phyloP scores from a whole-genome alignment of 2,113 vertebrate genomes.

The Accipiter cooperii region DNA sequence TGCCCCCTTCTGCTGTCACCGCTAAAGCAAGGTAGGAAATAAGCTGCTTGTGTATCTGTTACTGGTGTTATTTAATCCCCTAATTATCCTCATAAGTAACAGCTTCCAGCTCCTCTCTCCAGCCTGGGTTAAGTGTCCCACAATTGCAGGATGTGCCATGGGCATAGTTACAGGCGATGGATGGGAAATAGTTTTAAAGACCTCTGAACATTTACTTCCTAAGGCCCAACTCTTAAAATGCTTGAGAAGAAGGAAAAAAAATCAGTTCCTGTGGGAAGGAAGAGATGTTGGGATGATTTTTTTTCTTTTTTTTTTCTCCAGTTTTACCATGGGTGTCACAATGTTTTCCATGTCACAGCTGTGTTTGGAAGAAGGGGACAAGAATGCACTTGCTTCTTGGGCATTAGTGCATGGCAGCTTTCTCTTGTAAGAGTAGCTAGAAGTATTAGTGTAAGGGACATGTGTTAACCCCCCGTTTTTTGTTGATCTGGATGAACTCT shows the following conservation, averaged over 20 bases:
- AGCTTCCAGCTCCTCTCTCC: not conserved
- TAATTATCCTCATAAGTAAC: not conserved
- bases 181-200: not conserved
- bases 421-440: not conserved
- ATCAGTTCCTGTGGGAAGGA: not conserved
- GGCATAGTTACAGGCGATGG: too few species aligned
- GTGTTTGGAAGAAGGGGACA: not conserved
- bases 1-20: not conserved
- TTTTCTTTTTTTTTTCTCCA: not conserved
- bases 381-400: not conserved
- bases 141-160: not conserved
- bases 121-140: not conserved
- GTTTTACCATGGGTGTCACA: not conserved
- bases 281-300: not conserved
- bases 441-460: not conserved
- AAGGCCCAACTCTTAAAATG: not conserved
- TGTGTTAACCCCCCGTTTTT: rapidly evolving
- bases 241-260: not conserved
- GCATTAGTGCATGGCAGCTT: not conserved
- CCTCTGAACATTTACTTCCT: not conserved
- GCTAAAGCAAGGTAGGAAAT: rapidly evolving
- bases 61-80: rapidly evolving
- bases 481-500: not conserved
- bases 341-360: not conserved
- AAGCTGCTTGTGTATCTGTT: rapidly evolving